A percentile compares a stretch with the other conserved stretches of the same genome.
Conservation (phyloP, 1,140 invertebrate genomes). For the Macrobrachium nipponense region DNA sequence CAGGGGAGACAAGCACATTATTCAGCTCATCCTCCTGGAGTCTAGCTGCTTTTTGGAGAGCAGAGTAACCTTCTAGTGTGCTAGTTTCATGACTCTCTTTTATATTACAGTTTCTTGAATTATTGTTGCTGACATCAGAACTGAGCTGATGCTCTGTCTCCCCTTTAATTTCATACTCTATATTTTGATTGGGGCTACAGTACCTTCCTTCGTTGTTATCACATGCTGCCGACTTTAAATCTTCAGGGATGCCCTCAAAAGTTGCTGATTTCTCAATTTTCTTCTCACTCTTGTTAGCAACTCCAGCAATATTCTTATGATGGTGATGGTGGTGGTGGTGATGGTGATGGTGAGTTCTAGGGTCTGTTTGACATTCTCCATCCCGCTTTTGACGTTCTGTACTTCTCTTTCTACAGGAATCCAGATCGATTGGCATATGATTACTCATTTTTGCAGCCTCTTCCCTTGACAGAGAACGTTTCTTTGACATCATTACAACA, state of each 20-base stretch:
- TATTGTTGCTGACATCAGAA: constrained; percentile 53
- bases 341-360: constrained; percentile 53
- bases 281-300: constrained; percentile 65
- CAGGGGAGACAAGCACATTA: constrained; percentile 38
- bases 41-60: constrained; percentile 60
- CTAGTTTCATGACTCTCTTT: constrained; percentile 49
- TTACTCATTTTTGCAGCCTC: constrained; percentile 43
- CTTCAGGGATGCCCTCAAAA: constrained; percentile 63
- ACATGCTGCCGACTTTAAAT: constrained; percentile 31
- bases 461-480: constrained; percentile 62
- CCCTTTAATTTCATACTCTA: constrained; percentile 45
- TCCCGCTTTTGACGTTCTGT: constrained; percentile 53
- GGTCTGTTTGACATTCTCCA: constrained; percentile 57
- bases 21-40: constrained; percentile 61
- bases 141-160: constrained; percentile 44
- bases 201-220: constrained; percentile 50
- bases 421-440: constrained; percentile 33
- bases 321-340: constrained; percentile 37
- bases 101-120: constrained; percentile 32
- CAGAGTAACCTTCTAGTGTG: constrained; percentile 63
- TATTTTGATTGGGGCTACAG: constrained; percentile 45
- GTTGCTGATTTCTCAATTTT: constrained; percentile 66
- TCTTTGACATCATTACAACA: constrained; percentile 57
- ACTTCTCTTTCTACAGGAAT: constrained; percentile 39
- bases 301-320: constrained; percentile 16